Percentiles rank a stretch among this genome's conserved stretches.
These are phyloP conservation scores for Amblyjoppa proteus DNA, from an alignment of 2,888 invertebrate genomes.

Conservation along the genomic window DNA sequence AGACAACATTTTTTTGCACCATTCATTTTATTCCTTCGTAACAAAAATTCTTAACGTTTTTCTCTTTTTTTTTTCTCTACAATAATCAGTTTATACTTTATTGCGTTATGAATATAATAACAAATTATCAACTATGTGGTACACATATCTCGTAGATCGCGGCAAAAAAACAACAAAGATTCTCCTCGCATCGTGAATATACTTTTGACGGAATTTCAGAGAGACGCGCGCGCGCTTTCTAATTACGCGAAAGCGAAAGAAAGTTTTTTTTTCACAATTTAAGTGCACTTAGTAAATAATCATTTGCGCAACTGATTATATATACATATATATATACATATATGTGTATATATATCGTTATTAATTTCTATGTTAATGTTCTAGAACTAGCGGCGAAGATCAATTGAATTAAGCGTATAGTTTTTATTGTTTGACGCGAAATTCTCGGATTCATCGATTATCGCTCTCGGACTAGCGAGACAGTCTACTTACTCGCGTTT, in stretches of 20 bases:
- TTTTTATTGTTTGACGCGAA: slow-evolving; percentile 42
- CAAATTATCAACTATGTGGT: slow-evolving; percentile 69
- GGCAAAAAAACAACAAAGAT: not conserved
- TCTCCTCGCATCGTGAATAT: slow-evolving; percentile 30
- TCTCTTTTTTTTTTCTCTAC: slow-evolving; percentile 57
- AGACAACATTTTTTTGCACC: slow-evolving; percentile 14
- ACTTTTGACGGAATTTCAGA: slow-evolving; percentile 3
- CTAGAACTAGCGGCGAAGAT: slow-evolving; percentile 57
- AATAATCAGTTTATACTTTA: slow-evolving; percentile 67
- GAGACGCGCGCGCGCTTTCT: not conserved
- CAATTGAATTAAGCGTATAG: slow-evolving; percentile 60
- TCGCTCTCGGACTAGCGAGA: slow-evolving; percentile 63
- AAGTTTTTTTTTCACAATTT: slow-evolving; percentile 51
- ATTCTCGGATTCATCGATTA: slow-evolving; percentile 52
- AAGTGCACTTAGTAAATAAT: slow-evolving; percentile 69
- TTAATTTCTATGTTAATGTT: slow-evolving; percentile 13
- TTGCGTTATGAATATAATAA: slow-evolving; percentile 74
- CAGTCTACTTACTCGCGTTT: slow-evolving; percentile 44
- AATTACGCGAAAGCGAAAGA: slow-evolving; percentile 31
- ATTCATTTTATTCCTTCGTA: slow-evolving; percentile 44
- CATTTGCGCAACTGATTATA: slow-evolving; percentile 61
- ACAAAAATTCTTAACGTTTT: slow-evolving; percentile 57
- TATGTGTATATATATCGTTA: slow-evolving; percentile 13
- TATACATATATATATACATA: slow-evolving; percentile 11
- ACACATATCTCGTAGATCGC: slow-evolving; percentile 48